phyloP scores from a whole-genome alignment of 2,888 invertebrate genomes.

The Argyra leucocephala region DNA sequence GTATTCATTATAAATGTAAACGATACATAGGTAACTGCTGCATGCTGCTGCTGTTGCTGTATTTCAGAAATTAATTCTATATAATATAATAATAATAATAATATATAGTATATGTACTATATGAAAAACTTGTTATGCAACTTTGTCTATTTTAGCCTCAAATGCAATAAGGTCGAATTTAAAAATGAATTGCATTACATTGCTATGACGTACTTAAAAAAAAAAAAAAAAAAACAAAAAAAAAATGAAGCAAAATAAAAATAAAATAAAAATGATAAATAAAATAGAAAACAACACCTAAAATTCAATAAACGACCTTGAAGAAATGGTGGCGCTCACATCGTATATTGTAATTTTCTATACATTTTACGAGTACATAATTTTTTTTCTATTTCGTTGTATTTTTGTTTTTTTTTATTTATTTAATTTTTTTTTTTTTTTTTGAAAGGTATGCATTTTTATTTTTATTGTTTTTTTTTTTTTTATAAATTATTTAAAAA shows the following conservation, averaged over 20 bases:
- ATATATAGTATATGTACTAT: no score
- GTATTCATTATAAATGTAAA: no score
- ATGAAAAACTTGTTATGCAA: conserved; percentile 2
- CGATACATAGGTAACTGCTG: no score
- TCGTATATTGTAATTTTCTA: not conserved
- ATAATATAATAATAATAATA: no score
- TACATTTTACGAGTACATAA: not conserved
- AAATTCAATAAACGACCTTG: conserved; percentile 7
- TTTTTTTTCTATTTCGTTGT: not conserved
- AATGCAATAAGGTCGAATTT: conserved; percentile 9
- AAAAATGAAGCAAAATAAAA: no score
- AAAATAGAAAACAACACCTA: not conserved
- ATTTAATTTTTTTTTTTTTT: conserved; percentile 2
- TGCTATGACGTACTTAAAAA: not conserved
- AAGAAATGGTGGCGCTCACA: conserved; percentile 9
- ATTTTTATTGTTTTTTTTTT: not conserved
- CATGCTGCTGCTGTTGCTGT: no score
- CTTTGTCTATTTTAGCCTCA: conserved; percentile 5
- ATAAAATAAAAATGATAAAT: no score
- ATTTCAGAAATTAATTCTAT: no score
- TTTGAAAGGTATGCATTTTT: conserved; percentile 4
- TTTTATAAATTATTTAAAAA: not conserved
- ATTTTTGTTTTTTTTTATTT: not conserved
- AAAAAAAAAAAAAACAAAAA: not conserved
- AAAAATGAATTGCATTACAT: not conserved